Percentiles rank a stretch among this genome's conserved stretches.
Conservation (phyloP, 1,140 invertebrate species). For the Lordiphosa mommai region DNA sequence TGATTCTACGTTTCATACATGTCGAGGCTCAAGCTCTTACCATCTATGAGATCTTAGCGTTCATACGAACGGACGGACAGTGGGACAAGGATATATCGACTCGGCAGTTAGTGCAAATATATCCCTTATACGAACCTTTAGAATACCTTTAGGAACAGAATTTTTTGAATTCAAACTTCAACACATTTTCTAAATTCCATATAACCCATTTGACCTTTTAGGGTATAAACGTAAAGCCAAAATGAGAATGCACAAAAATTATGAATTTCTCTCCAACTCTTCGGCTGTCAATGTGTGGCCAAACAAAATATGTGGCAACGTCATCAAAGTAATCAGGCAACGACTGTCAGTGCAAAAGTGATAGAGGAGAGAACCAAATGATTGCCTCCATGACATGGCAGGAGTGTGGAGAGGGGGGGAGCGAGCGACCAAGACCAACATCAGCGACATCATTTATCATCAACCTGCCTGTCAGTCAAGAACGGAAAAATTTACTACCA, state of each 20-base stretch:
- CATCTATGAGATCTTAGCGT: too few species aligned
- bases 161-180: too few species aligned
- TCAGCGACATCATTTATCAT: conserved; percentile 80
- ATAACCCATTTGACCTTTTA: conserved; percentile 3
- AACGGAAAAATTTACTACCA: conserved; percentile 19
- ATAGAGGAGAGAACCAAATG: conserved; percentile 56
- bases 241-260: conserved; percentile 64
- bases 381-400: conserved; percentile 74
- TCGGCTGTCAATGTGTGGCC: background rate
- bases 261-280: conserved; percentile 21
- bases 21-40: too few species aligned
- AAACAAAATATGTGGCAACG: conserved; percentile 63
- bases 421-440: conserved; percentile 45
- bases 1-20: too few species aligned
- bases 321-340: conserved; percentile 75
- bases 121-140: too few species aligned
- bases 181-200: too few species aligned
- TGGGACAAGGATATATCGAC: too few species aligned
- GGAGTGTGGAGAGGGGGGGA: background rate
- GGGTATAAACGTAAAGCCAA: conserved; percentile 9
- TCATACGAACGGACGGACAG: too few species aligned
- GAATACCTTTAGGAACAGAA: too few species aligned
- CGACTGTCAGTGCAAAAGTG: conserved; percentile 47
- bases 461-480: conserved; percentile 79
- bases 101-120: too few species aligned